phyloP scores from a whole-genome alignment of 2,888 invertebrate genomes.

The Apamea crenata region DNA sequence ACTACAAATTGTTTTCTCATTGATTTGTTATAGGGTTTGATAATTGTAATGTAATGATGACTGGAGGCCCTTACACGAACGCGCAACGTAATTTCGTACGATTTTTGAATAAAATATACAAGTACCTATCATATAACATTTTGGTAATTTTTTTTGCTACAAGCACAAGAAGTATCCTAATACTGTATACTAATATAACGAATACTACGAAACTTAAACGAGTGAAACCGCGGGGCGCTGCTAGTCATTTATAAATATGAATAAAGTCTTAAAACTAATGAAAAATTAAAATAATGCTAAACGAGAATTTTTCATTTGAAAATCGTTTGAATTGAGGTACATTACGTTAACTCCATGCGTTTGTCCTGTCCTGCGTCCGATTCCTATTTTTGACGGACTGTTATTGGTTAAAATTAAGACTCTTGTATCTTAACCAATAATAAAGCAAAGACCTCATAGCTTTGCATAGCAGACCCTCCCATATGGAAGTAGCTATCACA shows the following conservation, averaged over 20 bases:
- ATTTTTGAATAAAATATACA: neutral
- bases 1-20: slow-evolving; percentile 49
- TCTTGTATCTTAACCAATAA: too few relatives aligned
- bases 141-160: neutral
- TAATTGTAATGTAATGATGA: neutral
- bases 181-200: too few relatives aligned
- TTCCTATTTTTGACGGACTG: too few relatives aligned
- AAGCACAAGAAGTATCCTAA: neutral
- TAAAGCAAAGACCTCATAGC: too few relatives aligned
- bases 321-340: neutral
- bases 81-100: too few relatives aligned
- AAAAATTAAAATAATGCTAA: neutral
- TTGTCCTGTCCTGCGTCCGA: neutral
- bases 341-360: neutral
- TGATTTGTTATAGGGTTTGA: slow-evolving; percentile 23
- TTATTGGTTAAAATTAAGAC: too few relatives aligned
- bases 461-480: too few relatives aligned
- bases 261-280: neutral
- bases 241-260: neutral
- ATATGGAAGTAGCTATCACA: too few relatives aligned
- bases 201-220: too few relatives aligned
- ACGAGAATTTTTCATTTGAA: neutral
- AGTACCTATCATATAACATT: neutral
- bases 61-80: neutral
- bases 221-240: too few relatives aligned